Percentiles rank a stretch among this genome's conserved stretches.
Evolutionary conservation across 2,888 invertebrate genomes (phyloP).

Genomic region (Patella caerulea): DNA sequence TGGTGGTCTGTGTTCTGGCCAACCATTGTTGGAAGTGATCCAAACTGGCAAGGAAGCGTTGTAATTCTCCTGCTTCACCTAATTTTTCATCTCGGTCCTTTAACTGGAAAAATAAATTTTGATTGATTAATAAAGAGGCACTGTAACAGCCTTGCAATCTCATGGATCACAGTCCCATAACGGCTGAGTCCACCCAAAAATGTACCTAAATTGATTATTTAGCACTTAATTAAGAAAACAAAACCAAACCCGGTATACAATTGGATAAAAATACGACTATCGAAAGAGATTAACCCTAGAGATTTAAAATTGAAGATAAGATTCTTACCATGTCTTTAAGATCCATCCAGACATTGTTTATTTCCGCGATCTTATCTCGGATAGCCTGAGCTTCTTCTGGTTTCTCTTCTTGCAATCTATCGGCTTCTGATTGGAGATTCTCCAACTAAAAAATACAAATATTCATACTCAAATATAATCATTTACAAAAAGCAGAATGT

Average conservation of each 20-base stretch:
- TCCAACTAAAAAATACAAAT: slow-evolving; percentile 76
- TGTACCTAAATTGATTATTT: too few species aligned
- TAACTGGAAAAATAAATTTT: slow-evolving; percentile 75
- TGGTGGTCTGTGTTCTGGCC: slow-evolving; percentile 97
- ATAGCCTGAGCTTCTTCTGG: slow-evolving; percentile 79
- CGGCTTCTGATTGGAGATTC: slow-evolving; percentile 93
- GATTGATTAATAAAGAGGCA: too few species aligned
- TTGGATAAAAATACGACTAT: not conserved
- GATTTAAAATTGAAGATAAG: not conserved
- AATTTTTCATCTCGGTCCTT: slow-evolving; percentile 98
- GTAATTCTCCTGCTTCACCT: slow-evolving; percentile 98
- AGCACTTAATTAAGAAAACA: too few species aligned
- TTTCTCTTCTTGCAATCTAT: slow-evolving; percentile 90
- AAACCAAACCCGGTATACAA: too few species aligned
- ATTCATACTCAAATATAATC: not conserved
- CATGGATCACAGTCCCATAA: too few species aligned
- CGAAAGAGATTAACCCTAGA: not conserved
- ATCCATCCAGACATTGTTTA: slow-evolving; percentile 95
- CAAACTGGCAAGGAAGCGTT: slow-evolving; percentile 87
- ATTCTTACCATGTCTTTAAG: slow-evolving; percentile 88
- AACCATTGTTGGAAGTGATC: slow-evolving; percentile 99
- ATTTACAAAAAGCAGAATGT: too few species aligned
- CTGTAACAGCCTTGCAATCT: too few species aligned
- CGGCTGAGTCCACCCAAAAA: too few species aligned
- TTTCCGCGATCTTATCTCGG: slow-evolving; percentile 85